Conservation (phyloP, 1,140 invertebrate species). For the Cepaea nemoralis region DNA sequence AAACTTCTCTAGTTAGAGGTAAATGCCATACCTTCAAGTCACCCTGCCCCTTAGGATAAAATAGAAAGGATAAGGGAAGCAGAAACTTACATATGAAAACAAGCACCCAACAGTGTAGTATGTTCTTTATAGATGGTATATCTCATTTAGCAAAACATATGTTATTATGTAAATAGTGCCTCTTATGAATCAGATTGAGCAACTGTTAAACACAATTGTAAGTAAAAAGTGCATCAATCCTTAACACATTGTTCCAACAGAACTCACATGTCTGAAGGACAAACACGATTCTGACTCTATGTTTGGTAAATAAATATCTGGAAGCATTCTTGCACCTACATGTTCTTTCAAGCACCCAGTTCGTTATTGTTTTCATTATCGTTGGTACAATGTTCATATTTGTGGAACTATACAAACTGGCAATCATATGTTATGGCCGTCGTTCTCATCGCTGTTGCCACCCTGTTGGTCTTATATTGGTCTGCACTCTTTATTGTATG, state of each 20-base stretch:
- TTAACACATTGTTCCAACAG: conserved; percentile 35
- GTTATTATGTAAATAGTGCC: too few relatives aligned
- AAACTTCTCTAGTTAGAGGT: too few relatives aligned
- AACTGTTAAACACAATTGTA: not conserved
- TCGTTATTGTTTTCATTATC: not conserved
- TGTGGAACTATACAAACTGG: not conserved
- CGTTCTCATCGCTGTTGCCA: not conserved
- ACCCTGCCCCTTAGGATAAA: too few relatives aligned
- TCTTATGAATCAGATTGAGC: too few relatives aligned
- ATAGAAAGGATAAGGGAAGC: too few relatives aligned
- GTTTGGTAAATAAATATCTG: conserved; percentile 27
- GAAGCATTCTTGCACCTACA: not conserved
- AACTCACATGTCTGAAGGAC: conserved; percentile 48
- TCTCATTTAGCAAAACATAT: too few relatives aligned
- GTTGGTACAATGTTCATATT: not conserved
- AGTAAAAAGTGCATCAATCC: not conserved
- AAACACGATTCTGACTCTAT: conserved; percentile 49
- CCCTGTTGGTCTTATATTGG: too few relatives aligned
- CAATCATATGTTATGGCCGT: not conserved
- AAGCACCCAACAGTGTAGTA: too few relatives aligned
- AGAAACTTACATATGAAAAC: too few relatives aligned
- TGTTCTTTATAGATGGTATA: too few relatives aligned
- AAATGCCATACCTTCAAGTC: too few relatives aligned
- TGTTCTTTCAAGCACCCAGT: not conserved
- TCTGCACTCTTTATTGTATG: too few relatives aligned